phyloP scores from a whole-genome alignment of 1,140 invertebrate species.

The Zophobas atratus region DNA sequence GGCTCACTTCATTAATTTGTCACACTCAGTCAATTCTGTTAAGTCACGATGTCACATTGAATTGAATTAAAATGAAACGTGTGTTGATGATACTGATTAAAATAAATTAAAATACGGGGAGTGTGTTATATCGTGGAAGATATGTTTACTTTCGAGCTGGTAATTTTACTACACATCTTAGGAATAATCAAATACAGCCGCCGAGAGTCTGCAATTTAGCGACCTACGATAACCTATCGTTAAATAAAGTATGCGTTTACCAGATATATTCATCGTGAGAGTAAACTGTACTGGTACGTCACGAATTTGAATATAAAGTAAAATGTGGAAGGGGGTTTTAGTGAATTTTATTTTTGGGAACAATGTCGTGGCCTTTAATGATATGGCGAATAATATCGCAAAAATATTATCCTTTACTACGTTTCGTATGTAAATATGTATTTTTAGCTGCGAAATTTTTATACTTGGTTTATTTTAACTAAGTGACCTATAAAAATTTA shows the following conservation, averaged over 20 bases:
- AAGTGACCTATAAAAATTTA: too few species aligned
- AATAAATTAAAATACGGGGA: slow-evolving; percentile 4
- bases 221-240: slow-evolving; percentile 33
- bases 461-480: too few species aligned
- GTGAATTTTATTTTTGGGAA: too few species aligned
- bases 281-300: not conserved
- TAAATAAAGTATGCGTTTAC: slow-evolving; percentile 22
- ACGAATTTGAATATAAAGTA: too few species aligned
- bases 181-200: slow-evolving; percentile 14
- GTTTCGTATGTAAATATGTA: too few species aligned
- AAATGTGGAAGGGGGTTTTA: too few species aligned
- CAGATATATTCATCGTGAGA: slow-evolving; percentile 13
- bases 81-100: slow-evolving; percentile 1
- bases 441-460: too few species aligned
- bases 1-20: slow-evolving; percentile 12
- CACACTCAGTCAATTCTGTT: not conserved
- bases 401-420: too few species aligned
- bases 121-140: too few species aligned
- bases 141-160: not conserved
- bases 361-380: too few species aligned
- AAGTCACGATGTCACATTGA: not conserved
- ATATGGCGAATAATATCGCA: too few species aligned
- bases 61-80: slow-evolving; percentile 5
- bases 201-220: slow-evolving; percentile 16
- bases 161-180: slow-evolving; percentile 6